Evolutionary conservation across 2,888 invertebrate species (phyloP).

Genomic region (Furcula furcula): DNA sequence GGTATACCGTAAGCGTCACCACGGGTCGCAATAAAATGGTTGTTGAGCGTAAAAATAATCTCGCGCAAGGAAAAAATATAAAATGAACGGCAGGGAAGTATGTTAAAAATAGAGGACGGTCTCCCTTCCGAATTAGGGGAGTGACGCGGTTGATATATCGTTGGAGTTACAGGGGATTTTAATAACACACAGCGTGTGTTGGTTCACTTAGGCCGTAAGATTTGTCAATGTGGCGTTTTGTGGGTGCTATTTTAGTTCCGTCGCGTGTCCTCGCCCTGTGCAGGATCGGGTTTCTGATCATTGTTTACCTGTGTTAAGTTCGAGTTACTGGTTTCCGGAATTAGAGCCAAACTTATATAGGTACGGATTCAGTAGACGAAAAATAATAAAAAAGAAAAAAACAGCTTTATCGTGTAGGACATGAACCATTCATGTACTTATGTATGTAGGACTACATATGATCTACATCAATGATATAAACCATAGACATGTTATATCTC

Average conservation of each 20-base stretch:
- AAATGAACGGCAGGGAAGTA: slow-evolving; percentile 75
- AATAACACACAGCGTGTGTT: slow-evolving; percentile 78
- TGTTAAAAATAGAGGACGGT: slow-evolving; percentile 75
- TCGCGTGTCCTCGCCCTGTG: slow-evolving; percentile 58
- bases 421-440: too few species aligned
- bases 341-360: not conserved
- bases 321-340: slow-evolving; percentile 52
- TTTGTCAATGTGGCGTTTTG: slow-evolving; percentile 78
- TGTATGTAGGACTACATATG: too few species aligned
- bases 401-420: too few species aligned
- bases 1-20: slow-evolving; percentile 5
- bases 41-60: slow-evolving; percentile 64
- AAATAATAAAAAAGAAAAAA: too few species aligned
- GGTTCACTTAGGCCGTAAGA: slow-evolving; percentile 76
- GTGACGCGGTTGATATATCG: slow-evolving; percentile 75
- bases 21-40: slow-evolving; percentile 42
- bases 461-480: too few species aligned
- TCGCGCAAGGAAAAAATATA: slow-evolving; percentile 69
- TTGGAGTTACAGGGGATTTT: slow-evolving; percentile 77
- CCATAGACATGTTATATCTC: too few species aligned
- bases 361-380: too few species aligned
- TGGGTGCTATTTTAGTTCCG: slow-evolving; percentile 73
- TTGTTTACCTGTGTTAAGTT: slow-evolving; percentile 57
- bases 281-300: slow-evolving; percentile 62
- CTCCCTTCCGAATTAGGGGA: slow-evolving; percentile 66